These are phyloP conservation scores for Prochilodus magdalenae DNA, from an alignment of 2,113 vertebrate species.

Conservation along the genomic window DNA sequence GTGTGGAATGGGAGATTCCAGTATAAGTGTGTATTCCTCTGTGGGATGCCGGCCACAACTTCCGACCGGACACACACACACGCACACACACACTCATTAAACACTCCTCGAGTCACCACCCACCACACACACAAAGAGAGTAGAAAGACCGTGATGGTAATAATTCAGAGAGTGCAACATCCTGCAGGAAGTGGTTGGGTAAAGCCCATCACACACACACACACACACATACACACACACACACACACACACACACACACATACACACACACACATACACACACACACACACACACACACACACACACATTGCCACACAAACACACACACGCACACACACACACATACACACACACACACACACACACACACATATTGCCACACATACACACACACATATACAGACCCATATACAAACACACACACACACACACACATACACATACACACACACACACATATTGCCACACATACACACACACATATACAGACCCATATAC, in stretches of 20 bases:
- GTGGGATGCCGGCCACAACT: background rate
- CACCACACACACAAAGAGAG: background rate
- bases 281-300: background rate
- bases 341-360: too few relatives aligned
- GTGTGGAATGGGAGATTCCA: background rate
- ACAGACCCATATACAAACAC: too few relatives aligned
- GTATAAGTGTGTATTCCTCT: background rate
- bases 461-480: too few relatives aligned
- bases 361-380: too few relatives aligned
- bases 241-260: background rate
- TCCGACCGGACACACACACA: conserved; percentile 13
- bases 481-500: too few relatives aligned
- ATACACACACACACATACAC: background rate
- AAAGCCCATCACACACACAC: background rate
- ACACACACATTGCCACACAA: too few relatives aligned
- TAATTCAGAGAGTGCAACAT: conserved; percentile 11
- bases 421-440: too few relatives aligned
- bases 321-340: background rate
- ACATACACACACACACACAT: background rate
- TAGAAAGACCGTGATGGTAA: background rate
- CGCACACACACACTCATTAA: too few relatives aligned
- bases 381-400: background rate
- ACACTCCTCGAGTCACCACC: background rate
- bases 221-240: too few relatives aligned
- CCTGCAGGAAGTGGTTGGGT: conserved; percentile 13